Evolutionary conservation across 2,888 invertebrate genomes (phyloP), one percentile per base, ranked within the genome.

Genomic region (Drosophila recens): DNA sequence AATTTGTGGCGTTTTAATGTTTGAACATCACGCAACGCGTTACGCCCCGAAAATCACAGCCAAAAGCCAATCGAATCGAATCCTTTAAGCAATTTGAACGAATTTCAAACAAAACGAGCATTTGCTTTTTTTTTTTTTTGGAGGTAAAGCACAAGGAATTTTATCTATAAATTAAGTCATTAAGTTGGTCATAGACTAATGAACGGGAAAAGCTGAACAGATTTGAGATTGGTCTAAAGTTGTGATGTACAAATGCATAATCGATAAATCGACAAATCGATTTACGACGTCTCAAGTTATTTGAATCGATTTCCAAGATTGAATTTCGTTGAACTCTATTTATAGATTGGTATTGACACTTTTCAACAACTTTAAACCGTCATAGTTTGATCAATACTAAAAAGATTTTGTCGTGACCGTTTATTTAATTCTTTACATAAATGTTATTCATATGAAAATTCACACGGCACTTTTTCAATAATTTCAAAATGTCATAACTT

Each of bases 1-100:
- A 84, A 84, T 84, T 89, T 89, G 75, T 66, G 66, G 85, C 81
- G 59, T 80, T 83, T 77, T 89, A 80, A 84, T 84, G 89, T 67
- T 59, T 57, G 38, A 34, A 48, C 56, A 72, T 43, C 84, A 84
- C 84, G 84, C 89, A 71, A 87, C 40, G 27, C 61, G 64, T 49
- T 64, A 45, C 66, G 62, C 66, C 58, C 45, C 20, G 8, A 59
- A 72, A 79, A 76, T 79, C 75, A 79, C 64, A 27, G 61, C 42
- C 51, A 67, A 76, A 79, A 75, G 62, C 51, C 79, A 76, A 76
- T 76, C 79, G 75, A 74, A 68, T 74, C 79, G 75, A 74, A 68
- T 74, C 79, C 75, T 79, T 79, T 65, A 74, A 36, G 15, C 59
- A 27, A 53, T 48, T 68, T n/a, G 15, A 30, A 34, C 17, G 53